Base-by-base conservation (phyloP, 2,797 vertebrate species). In the Peromyscus eremicus region DNA sequence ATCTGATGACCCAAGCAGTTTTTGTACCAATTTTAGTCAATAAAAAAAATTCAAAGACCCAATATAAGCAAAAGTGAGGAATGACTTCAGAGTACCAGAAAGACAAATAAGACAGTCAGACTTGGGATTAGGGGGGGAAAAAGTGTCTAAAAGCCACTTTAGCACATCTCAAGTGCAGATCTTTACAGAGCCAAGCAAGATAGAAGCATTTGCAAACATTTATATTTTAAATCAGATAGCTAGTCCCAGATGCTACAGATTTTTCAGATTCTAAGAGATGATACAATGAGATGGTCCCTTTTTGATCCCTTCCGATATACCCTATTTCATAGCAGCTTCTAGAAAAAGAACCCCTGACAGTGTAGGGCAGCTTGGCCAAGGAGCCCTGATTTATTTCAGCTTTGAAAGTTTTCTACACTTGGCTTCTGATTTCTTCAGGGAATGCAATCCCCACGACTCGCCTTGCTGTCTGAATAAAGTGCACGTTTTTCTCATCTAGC, bases 401-500 rank as follows among this genome's bases (percentile, higher is more conserved):
- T 96, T 92, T 87, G 76, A 97, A 91, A 89, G 64, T 81, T 76
- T 80, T 83, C 25, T 73, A 37, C 70, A 3, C 57, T 93, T 43
- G 55, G 77, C 60, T 81, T 92, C 83, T 92, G 70, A 29, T 89
- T 97, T 97, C 94, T 91, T 52, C 62, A 68, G 32, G 75, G 90
- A 97, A 91, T 40, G 94, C 89, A 93, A 52, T 94, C 89, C 83
- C 32, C 92, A 64, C 0, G 2, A 16, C 89, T 70, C 73, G 68
- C 75, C 82, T 73, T 4, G 19, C 70, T 7, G 43, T 89, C 52
- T 80, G 73, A 92, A 52, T 34, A 68, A 83, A 80, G 66, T 27
- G 86, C 91, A 94, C 0, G 16, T 92, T 97, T 97, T 97, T 96
- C 94, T 96, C 97, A 97, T 97, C 95, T 97, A 40, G 94, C 29